Conservation (phyloP, 2,888 invertebrate species). For the Philhelius pedissequus region DNA sequence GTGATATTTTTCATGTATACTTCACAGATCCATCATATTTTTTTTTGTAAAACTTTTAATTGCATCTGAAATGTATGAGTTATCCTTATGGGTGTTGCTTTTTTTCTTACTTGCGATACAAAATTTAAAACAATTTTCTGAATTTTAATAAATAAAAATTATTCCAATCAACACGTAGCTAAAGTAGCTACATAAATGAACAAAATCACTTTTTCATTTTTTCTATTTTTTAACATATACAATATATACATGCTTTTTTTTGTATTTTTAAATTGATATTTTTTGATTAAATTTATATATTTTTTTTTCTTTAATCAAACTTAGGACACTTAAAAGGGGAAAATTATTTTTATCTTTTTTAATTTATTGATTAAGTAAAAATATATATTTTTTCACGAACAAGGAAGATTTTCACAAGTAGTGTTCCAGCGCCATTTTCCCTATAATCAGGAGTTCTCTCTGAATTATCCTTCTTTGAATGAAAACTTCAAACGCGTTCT, state of each 20-base stretch:
- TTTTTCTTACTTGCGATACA: neutral
- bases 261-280: neutral
- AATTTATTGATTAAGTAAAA: conserved; percentile 15
- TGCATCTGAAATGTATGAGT: conserved; percentile 61
- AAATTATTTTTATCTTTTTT: neutral
- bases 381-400: conserved; percentile 43
- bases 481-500: conserved; percentile 63
- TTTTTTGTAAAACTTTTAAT: conserved; percentile 43
- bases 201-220: conserved; percentile 52
- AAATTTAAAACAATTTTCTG: neutral
- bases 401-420: conserved; percentile 58
- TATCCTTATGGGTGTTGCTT: conserved; percentile 2
- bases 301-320: neutral
- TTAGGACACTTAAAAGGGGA: neutral
- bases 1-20: conserved; percentile 42
- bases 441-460: conserved; percentile 51
- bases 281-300: neutral
- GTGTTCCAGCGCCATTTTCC: conserved; percentile 64
- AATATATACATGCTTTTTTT: neutral
- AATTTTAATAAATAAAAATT: neutral
- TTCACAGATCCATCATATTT: conserved; percentile 60
- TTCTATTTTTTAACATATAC: neutral
- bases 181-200: conserved; percentile 33
- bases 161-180: conserved; percentile 66
- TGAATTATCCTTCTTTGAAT: conserved; percentile 59